phyloP scores from a whole-genome alignment of 1,140 invertebrate species.

The Bombus difficillimus region DNA sequence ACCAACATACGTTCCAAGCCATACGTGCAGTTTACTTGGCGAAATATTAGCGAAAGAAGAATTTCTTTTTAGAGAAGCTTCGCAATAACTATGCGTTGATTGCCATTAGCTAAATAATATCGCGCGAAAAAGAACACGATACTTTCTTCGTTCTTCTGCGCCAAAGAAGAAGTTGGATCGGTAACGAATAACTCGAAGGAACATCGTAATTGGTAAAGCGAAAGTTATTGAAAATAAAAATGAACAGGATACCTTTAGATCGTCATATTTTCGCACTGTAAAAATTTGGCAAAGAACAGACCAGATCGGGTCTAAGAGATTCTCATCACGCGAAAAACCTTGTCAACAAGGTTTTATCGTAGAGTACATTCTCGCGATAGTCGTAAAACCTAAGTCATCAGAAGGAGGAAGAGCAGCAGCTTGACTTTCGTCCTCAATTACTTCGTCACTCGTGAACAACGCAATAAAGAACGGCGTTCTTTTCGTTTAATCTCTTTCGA shows the following conservation, averaged over 20 bases:
- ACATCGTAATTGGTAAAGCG: no score
- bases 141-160: background rate
- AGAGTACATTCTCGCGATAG: constrained; percentile 1
- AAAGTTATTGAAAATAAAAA: no score
- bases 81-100: accelerated
- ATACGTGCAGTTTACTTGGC: no score
- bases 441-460: constrained; percentile 33
- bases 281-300: background rate
- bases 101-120: no score
- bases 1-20: no score
- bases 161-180: background rate
- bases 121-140: background rate
- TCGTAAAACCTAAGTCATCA: constrained; percentile 64
- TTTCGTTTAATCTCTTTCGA: constrained; percentile 43
- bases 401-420: constrained; percentile 48
- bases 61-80: no score
- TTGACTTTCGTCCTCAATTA: constrained; percentile 54
- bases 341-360: constrained; percentile 61
- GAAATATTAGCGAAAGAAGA: no score
- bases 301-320: background rate
- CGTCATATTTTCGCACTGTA: background rate
- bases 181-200: background rate
- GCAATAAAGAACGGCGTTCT: constrained; percentile 34
- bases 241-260: no score
- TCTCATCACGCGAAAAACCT: constrained; percentile 12